Conservation (phyloP, 2,888 invertebrate species). For the Dryadula phaetusa region DNA sequence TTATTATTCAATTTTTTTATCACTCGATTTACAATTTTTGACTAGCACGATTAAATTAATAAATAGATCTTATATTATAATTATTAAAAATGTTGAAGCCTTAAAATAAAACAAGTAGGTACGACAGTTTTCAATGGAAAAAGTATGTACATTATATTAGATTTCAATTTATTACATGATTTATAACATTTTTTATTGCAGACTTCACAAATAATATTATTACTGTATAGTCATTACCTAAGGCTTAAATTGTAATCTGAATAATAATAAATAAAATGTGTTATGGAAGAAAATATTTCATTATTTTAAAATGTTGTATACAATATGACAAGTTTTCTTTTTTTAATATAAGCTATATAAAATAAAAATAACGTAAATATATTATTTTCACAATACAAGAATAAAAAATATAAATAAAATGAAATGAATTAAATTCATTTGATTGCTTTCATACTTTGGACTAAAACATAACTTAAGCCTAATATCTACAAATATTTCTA, state of each 20-base stretch:
- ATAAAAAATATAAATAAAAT: conserved; percentile 16
- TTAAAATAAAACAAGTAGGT: conserved; percentile 7
- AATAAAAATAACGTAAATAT: too few species aligned
- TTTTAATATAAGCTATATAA: not conserved
- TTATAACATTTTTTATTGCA: conserved; percentile 3
- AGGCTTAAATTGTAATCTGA: not conserved
- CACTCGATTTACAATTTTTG: conserved; percentile 17
- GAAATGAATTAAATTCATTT: conserved; percentile 59
- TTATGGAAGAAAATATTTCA: not conserved
- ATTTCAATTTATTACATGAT: not conserved
- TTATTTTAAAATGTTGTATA: not conserved
- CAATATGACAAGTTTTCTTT: not conserved
- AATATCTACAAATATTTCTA: conserved; percentile 44
- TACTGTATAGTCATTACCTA: not conserved
- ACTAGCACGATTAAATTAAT: conserved; percentile 3
- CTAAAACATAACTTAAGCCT: conserved; percentile 34
- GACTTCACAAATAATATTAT: conserved; percentile 12
- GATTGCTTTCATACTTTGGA: conserved; percentile 53
- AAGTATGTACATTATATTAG: conserved; percentile 13
- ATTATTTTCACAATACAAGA: too few species aligned
- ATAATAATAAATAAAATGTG: not conserved
- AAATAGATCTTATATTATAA: not conserved
- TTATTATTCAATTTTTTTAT: not conserved
- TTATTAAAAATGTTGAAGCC: conserved; percentile 6
- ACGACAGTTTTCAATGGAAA: not conserved